Percentiles rank a stretch among this genome's conserved stretches.
These are phyloP conservation scores for Crocuta crocuta DNA, from an alignment of 2,113 vertebrate genomes.

Conservation along the genomic window DNA sequence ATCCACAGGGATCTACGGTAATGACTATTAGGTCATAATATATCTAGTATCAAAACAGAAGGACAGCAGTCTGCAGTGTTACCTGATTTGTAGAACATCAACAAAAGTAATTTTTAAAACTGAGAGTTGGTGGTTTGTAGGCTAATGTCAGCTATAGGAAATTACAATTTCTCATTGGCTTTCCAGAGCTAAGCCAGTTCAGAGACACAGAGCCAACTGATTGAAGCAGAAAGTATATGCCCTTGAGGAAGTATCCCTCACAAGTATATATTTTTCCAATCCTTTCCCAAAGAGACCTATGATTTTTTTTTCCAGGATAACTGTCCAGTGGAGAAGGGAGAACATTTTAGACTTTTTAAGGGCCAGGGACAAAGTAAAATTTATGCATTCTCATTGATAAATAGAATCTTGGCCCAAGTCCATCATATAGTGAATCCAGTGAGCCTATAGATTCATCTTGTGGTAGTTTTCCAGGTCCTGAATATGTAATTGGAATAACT, in stretches of 20 bases:
- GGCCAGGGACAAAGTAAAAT: background rate
- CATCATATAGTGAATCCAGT: background rate
- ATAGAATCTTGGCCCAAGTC: background rate
- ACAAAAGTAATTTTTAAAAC: background rate
- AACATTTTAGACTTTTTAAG: background rate
- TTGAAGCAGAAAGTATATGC: background rate
- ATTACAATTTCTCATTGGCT: background rate
- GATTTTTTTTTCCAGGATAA: background rate
- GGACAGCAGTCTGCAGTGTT: background rate
- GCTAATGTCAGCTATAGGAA: background rate
- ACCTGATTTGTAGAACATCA: conserved; percentile 30
- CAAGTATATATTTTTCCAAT: background rate
- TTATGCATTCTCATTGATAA: background rate
- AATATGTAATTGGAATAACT: conserved; percentile 26
- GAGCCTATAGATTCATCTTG: background rate
- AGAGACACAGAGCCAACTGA: background rate
- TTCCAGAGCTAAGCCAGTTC: conserved; percentile 2
- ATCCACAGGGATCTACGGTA: background rate
- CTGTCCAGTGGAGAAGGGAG: background rate
- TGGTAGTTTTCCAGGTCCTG: background rate
- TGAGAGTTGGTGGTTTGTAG: background rate
- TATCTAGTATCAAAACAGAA: conserved; percentile 23
- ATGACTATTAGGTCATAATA: background rate
- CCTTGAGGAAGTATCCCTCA: background rate
- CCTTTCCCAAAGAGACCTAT: background rate